Conservation (phyloP, 2,797 vertebrate genomes). For the Ctenosaura bakeri region DNA sequence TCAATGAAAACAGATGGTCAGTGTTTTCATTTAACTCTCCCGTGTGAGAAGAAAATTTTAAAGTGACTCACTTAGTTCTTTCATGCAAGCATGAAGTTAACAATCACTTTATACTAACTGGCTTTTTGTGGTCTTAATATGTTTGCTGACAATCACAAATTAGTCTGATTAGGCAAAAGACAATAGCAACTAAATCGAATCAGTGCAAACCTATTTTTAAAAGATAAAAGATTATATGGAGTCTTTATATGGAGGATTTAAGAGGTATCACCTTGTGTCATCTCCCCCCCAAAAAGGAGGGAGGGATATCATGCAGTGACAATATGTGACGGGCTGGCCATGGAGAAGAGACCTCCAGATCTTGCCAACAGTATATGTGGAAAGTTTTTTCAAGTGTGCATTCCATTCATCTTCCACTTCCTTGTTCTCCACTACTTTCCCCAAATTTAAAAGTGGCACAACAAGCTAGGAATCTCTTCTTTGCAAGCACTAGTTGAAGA, state of each 20-base stretch:
- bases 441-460: slow-evolving; percentile 3
- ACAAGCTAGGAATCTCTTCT: neutral
- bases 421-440: neutral
- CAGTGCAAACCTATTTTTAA: slow-evolving; percentile 55
- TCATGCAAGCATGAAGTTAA: slow-evolving; percentile 68
- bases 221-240: slow-evolving; percentile 46
- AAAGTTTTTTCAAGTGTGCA: slow-evolving; percentile 1
- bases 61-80: slow-evolving; percentile 56
- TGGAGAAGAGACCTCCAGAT: slow-evolving; percentile 5
- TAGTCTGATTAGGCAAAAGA: slow-evolving; percentile 65
- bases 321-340: neutral
- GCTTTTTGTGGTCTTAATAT: slow-evolving; percentile 77
- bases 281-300: slow-evolving; percentile 24
- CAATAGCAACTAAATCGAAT: slow-evolving; percentile 52
- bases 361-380: neutral
- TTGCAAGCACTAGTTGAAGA: neutral
- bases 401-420: slow-evolving; percentile 9
- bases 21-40: slow-evolving; percentile 71
- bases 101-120: slow-evolving; percentile 69
- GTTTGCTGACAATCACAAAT: slow-evolving; percentile 83
- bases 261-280: neutral
- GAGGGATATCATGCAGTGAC: slow-evolving; percentile 15
- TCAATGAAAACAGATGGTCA: slow-evolving; percentile 58
- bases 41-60: slow-evolving; percentile 59
- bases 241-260: slow-evolving; percentile 33